Percentiles rank a stretch among this genome's conserved stretches.
phyloP scores from a whole-genome alignment of 2,113 vertebrate species.

The Ochotona curzoniae region DNA sequence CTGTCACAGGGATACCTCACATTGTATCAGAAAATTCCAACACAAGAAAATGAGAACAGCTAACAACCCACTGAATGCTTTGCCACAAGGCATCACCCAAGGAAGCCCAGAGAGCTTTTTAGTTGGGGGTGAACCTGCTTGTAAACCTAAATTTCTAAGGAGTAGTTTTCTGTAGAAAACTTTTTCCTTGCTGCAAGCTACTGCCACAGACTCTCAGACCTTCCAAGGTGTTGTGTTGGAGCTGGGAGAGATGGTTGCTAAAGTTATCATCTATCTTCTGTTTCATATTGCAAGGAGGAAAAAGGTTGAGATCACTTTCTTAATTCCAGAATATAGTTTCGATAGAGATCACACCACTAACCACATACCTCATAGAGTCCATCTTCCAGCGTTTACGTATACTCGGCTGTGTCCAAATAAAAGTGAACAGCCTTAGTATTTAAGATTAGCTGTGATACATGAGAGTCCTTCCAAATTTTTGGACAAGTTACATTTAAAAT shows the following conservation, averaged over 20 bases:
- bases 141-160: slow-evolving; percentile 43
- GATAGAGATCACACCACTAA: slow-evolving; percentile 26
- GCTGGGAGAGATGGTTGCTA: slow-evolving; percentile 32
- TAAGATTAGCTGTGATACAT: background rate
- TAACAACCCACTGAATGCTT: rapidly evolving
- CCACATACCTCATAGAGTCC: background rate
- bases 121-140: background rate
- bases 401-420: background rate
- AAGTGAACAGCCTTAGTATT: slow-evolving; percentile 26
- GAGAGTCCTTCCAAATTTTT: too few species aligned
- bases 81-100: background rate
- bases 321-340: slow-evolving; percentile 22
- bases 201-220: background rate
- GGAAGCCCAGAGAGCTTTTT: background rate
- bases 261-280: slow-evolving; percentile 46
- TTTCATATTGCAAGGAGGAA: background rate
- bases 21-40: background rate
- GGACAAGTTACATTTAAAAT: too few species aligned
- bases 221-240: background rate
- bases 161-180: slow-evolving; percentile 6
- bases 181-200: background rate
- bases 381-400: background rate
- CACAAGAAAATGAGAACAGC: background rate
- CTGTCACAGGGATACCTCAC: rapidly evolving
- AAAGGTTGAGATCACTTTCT: slow-evolving; percentile 25